Base-by-base conservation (phyloP, 2,113 vertebrate genomes). In the Catharus minimus region DNA sequence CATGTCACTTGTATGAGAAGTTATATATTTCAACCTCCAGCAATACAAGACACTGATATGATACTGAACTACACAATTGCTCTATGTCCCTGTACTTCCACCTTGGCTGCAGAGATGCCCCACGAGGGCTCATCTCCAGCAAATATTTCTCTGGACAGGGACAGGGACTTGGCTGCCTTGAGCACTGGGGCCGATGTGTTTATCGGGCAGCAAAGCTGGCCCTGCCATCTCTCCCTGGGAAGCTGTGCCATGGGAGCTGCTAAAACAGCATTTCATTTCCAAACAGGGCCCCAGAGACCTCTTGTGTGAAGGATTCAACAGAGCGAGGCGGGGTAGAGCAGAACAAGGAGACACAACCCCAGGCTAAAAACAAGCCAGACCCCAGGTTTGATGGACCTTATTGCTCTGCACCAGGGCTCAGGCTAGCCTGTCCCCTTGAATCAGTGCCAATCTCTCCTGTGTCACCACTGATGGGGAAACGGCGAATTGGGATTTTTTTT, bases 231-330 rank as follows among this genome's bases (percentile, higher is more conserved):
- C 41, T 46, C 91, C 50, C 0, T 0, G 41, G 77, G 87, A 95
- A 84, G 73, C 53, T 81, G 86, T 71, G 78, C 81, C 84, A 88
- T 1, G 75, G 89, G 91, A 89, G 84, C 84, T 82, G 81, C 93
- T 96, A 93, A 91, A 95, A 88, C 87, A 95, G 81, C 93, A 82
- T 92, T 96, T 96, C 81, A 94, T 95, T 96, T 94, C 77, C 81
- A 87, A 93, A 90, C 78, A 73, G 90, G 89, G 50, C 94, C 93
- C 86, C 2, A 8, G 94, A 94, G 94, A 92, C 92, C 90, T 87
- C 86, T 84, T 92, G 55, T 89, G 89, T 33, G 65, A 92, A 61
- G 52, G 86, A 41, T 71, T 86, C 49, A 30, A 82, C 5, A 38
- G 85, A 87, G 60, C 9, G 22, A 92, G 65, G 65, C 5, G 0